Conservation (phyloP, 2,797 vertebrate genomes). For the Pangasius mekongensis region DNA sequence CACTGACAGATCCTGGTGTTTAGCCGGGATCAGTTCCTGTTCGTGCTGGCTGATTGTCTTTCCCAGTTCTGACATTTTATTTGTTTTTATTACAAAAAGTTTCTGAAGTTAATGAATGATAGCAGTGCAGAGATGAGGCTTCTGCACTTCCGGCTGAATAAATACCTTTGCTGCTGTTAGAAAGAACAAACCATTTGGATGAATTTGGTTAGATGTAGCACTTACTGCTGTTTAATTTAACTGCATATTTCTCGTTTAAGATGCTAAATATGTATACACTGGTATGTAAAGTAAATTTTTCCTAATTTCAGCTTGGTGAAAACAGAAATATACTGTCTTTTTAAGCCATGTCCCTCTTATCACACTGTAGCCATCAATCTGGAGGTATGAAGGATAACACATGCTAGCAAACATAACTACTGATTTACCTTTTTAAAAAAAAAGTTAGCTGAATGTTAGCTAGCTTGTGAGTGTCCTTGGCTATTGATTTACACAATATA, state of each 20-base stretch:
- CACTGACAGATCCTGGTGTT: not conserved
- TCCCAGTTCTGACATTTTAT: not conserved
- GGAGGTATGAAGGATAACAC: not conserved
- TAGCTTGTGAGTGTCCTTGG: not conserved
- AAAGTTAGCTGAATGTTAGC: not conserved
- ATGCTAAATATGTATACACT: not conserved
- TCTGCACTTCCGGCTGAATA: not conserved
- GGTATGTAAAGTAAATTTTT: not conserved
- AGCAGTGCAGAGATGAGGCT: not conserved
- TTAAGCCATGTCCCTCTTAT: not conserved
- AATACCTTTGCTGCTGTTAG: not conserved
- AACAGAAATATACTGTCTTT: not conserved
- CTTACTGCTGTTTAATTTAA: not conserved
- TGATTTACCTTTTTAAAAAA: not conserved
- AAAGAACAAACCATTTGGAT: not conserved
- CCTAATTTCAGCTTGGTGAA: not conserved
- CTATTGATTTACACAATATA: not conserved
- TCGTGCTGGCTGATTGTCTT: not conserved
- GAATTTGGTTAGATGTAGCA: not conserved
- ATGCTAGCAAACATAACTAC: not conserved
- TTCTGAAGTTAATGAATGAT: not conserved
- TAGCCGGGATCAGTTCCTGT: not conserved
- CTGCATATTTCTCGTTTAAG: not conserved
- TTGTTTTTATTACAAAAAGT: not conserved
- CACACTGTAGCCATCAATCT: not conserved